Base-by-base conservation (phyloP, 1,140 invertebrate species). In the Bursaphelenchus mucronatus region DNA sequence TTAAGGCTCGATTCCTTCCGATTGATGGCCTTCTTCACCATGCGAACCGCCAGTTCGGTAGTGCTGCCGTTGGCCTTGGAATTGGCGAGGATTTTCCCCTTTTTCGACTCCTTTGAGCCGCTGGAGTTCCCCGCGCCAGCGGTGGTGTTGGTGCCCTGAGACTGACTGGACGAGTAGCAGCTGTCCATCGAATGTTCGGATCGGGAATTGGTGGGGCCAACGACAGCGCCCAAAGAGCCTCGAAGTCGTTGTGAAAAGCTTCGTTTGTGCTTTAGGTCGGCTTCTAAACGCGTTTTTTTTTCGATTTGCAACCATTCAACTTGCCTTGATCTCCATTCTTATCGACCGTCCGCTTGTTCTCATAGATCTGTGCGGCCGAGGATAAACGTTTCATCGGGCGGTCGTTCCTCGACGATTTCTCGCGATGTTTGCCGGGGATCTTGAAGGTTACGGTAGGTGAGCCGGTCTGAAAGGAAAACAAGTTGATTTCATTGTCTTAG, bases 1-100 rank as follows among this genome's bases (percentile, higher is more conserved):
- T 73, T 70, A 15, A 75, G 43, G 17, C 70, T 74, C 4, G 71
- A 59, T 17, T 75, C 73, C 44, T 75, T 70, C 8, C 74, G 51
- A 45, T 72, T 71, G 11, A 75, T 67, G 41, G 74, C 63, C 45
- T 53, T 55, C 52, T 74, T 75, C 9, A 76, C 72, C 19, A 75
- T 76, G 21, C 70, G 41, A 8, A 71, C 69, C 9, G 70, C 72
- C 9, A 69, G 13, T 6, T 61, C 72, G 11, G 72, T 69, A 0
- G 61, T 66, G 6, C 55, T 68, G 11, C 70, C 68, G 68, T 65
- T 75, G 13, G 45, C 30, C 47, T 66, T 66, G 19, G 63, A 43
- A 17, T 44, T 61, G 44, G 43, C 63, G 11, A 49, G 57, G 17
- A 47, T 46, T 65, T 65, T 65, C 21, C 54, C 43, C 6, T 45